Evolutionary conservation across 2,113 vertebrate genomes (phyloP).

Genomic region (Rallus limicola): DNA sequence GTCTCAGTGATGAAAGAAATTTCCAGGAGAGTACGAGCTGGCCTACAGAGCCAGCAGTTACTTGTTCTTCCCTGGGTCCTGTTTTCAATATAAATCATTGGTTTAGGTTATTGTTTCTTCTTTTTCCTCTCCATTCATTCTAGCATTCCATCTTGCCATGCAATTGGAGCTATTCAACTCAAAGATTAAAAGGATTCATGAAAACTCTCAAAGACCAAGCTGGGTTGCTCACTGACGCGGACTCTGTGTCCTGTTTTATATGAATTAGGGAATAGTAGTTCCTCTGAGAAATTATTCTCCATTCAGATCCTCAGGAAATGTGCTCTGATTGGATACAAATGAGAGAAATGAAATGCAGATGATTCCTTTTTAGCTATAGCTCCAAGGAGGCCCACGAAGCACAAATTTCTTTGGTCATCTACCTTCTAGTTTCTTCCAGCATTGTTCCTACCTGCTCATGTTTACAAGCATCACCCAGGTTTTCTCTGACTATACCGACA

Average conservation of each 20-base stretch:
- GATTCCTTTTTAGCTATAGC: neutral
- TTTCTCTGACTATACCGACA: neutral
- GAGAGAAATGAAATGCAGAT: conserved; percentile 56
- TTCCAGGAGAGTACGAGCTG: neutral
- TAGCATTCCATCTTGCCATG: conserved; percentile 54
- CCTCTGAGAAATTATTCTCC: conserved; percentile 36
- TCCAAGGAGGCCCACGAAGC: neutral
- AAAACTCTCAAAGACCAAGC: conserved; percentile 34
- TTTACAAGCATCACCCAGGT: neutral
- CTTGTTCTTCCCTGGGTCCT: conserved; percentile 32
- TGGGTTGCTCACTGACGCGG: neutral
- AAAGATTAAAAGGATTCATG: conserved; percentile 52
- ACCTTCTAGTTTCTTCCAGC: neutral
- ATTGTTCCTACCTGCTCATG: neutral
- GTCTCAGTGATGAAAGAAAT: neutral
- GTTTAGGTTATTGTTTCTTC: conserved; percentile 63
- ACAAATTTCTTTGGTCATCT: neutral
- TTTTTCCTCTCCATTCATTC: conserved; percentile 53
- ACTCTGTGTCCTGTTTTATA: neutral
- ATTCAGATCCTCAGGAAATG: conserved; percentile 24
- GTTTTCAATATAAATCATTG: conserved; percentile 53
- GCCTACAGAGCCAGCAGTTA: neutral
- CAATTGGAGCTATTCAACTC: conserved; percentile 37
- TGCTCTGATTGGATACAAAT: conserved; percentile 21
- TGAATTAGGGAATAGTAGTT: neutral